Evolutionary conservation across 2,113 vertebrate species (phyloP), one percentile per base, ranked within the genome.

Genomic region (Caranx ignobilis): DNA sequence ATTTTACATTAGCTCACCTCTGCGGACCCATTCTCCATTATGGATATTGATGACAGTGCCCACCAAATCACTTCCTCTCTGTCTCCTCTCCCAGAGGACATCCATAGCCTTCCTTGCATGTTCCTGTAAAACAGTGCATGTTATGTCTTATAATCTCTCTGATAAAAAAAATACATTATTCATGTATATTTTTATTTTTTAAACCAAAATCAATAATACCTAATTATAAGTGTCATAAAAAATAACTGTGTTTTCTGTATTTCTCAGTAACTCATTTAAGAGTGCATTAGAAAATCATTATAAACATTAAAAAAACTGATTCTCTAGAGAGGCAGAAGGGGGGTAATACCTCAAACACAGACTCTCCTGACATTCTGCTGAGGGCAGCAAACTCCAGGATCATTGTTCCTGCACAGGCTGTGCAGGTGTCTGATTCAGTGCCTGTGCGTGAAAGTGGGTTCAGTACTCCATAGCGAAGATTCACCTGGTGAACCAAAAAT

Each of bases 1-100:
- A 37, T 72, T 59, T 67, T 19, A 56, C 69, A 60, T 21, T 16
- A 35, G 2, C 84, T 91, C 84, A 96, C 95, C 95, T 35, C 94
- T 92, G 56, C 95, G 87, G 54, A 96, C 91, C 98, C 98, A 99
- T 81, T 99, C 98, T 91, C 97, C 98, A 10, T 97, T 99, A 78
- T 99, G 98, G 84, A 99, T 99, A 73, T 99, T 99, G 76, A 99
- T 99, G 63, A 98, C 98, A 6, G 98, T 98, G 0, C 98, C 98
- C 73, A 99, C 98, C 71, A 99, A 94, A 90, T 99, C 98, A 89
- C 98, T 99, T 93, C 97, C 98, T 81, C 95, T 95, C 86, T 99
- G 98, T 76, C 98, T 96, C 92, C 97, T 97, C 81, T 98, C 97
- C 98, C 98, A 99, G 37, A 99, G 96, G 86, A 99, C 98, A 92